These are phyloP conservation scores for Perithous albicinctus DNA, from an alignment of 2,888 invertebrate species.

Conservation along the genomic window DNA sequence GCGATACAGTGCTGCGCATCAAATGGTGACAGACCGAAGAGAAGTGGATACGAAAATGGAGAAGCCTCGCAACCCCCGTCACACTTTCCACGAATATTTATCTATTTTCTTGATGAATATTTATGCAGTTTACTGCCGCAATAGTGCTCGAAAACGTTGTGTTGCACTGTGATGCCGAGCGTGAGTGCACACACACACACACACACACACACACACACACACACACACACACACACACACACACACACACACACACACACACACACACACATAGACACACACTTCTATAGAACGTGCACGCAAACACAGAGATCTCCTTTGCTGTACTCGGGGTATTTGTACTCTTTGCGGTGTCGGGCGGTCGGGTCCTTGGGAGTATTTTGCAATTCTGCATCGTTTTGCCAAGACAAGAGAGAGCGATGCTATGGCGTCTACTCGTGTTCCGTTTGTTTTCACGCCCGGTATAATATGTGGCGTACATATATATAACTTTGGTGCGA, in stretches of 20 bases:
- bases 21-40: slow-evolving; percentile 2
- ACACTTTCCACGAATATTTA: slow-evolving; percentile 70
- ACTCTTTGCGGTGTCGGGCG: slow-evolving; percentile 30
- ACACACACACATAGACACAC: not conserved
- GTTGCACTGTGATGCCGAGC: slow-evolving; percentile 2
- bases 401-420: slow-evolving; percentile 35
- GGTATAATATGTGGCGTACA: not conserved
- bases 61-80: not conserved
- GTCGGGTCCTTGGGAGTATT: slow-evolving; percentile 57
- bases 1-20: not conserved
- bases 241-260: not conserved
- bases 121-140: slow-evolving; percentile 69
- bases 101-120: slow-evolving; percentile 76
- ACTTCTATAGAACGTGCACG: too few relatives aligned
- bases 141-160: slow-evolving; percentile 12
- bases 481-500: not conserved
- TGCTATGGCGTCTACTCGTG: not conserved
- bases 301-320: not conserved
- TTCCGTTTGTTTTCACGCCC: slow-evolving; percentile 5
- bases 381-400: slow-evolving; percentile 72
- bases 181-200: slow-evolving; percentile 1
- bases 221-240: not conserved
- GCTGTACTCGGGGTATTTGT: slow-evolving; percentile 12
- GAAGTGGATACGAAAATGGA: slow-evolving; percentile 41
- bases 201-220: not conserved